Evolutionary conservation across 2,113 vertebrate genomes (phyloP).

Genomic region (Saguinus imperator): DNA sequence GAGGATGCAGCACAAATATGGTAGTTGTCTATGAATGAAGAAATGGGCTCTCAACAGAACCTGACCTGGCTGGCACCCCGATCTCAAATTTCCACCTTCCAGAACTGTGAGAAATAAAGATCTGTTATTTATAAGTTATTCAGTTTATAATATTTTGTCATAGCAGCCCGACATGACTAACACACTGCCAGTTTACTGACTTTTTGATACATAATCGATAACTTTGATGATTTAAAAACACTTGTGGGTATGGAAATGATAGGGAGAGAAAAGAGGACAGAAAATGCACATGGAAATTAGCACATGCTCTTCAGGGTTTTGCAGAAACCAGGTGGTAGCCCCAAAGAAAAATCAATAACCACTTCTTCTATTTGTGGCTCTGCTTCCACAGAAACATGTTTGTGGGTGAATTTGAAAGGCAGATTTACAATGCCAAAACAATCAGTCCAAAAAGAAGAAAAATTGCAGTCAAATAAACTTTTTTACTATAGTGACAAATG

Average conservation of each 20-base stretch:
- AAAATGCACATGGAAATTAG: slow-evolving; percentile 25
- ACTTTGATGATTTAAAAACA: slow-evolving; percentile 33
- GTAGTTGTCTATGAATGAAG: background rate
- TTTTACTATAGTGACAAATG: slow-evolving; percentile 22
- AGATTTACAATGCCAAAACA: slow-evolving; percentile 56
- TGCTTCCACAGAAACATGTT: slow-evolving; percentile 75
- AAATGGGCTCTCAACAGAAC: background rate
- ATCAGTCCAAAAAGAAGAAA: slow-evolving; percentile 12
- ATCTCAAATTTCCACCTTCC: background rate
- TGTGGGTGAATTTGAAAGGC: slow-evolving; percentile 62
- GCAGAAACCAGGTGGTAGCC: slow-evolving; percentile 62
- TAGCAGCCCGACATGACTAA: background rate
- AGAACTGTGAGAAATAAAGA: background rate
- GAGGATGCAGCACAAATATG: background rate
- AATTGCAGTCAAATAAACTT: slow-evolving; percentile 48
- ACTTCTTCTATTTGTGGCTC: slow-evolving; percentile 68
- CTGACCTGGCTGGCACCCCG: background rate
- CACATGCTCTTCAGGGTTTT: slow-evolving; percentile 37
- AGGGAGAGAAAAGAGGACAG: background rate
- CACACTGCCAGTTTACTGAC: background rate
- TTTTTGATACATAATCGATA: slow-evolving; percentile 58
- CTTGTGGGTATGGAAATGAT: background rate
- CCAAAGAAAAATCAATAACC: slow-evolving; percentile 73
- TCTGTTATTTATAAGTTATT: background rate
- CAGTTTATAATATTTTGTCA: background rate